Conservation (phyloP, 2,797 vertebrate genomes). For the Coilia nasus region DNA sequence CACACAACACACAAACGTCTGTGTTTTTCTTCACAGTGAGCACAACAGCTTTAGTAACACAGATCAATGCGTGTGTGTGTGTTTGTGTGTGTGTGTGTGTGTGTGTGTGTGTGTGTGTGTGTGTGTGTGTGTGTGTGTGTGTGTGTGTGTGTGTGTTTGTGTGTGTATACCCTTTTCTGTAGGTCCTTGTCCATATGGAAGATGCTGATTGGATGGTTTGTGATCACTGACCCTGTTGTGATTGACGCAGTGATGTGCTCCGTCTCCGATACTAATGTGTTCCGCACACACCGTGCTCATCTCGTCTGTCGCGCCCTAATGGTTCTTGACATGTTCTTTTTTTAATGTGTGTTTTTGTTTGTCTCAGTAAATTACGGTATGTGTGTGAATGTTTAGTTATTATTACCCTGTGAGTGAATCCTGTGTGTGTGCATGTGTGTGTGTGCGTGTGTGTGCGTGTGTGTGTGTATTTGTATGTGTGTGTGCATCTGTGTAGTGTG, state of each 20-base stretch:
- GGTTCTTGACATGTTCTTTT: neutral
- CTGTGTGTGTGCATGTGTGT: neutral
- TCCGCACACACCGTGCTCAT: neutral
- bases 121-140: constrained; percentile 1
- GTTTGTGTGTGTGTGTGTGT: neutral
- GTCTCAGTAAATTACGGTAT: neutral
- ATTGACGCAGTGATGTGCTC: neutral
- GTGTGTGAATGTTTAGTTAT: neutral
- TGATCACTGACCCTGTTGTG: neutral
- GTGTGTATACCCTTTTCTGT: neutral
- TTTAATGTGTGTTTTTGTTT: neutral
- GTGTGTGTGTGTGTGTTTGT: neutral
- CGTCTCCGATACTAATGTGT: neutral
- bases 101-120: neutral
- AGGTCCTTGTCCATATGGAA: neutral
- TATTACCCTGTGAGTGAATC: neutral
- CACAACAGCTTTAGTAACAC: no score
- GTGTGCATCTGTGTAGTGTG: neutral
- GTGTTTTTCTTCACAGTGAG: no score
- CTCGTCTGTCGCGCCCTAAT: neutral
- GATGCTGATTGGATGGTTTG: neutral
- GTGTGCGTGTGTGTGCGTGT: neutral
- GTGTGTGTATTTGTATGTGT: neutral
- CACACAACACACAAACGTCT: neutral
- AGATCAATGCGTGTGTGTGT: neutral